A percentile compares a stretch with the other conserved stretches of the same genome.
phyloP scores from a whole-genome alignment of 35 echinoderm and acorn worm genomes.

The Ophioderma brevispina region DNA sequence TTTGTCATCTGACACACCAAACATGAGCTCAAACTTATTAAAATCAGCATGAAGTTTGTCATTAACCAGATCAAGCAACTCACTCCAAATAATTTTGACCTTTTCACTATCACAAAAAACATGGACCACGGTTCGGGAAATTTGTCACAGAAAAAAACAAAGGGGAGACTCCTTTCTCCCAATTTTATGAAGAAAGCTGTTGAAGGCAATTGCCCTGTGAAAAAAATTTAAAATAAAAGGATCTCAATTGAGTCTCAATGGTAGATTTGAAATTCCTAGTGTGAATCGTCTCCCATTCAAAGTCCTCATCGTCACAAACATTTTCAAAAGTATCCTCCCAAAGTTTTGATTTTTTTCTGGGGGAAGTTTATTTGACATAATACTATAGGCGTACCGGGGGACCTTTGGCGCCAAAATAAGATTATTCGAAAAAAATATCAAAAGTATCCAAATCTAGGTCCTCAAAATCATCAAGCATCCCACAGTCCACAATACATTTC shows the following conservation, averaged over 20 bases:
- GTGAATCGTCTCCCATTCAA: background rate
- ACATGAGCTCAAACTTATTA: too few relatives aligned
- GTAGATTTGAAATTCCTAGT: background rate
- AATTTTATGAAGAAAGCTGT: background rate
- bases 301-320: too few relatives aligned
- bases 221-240: background rate
- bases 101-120: background rate
- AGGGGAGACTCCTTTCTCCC: background rate
- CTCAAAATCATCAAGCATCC: background rate
- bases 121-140: background rate
- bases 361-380: too few relatives aligned
- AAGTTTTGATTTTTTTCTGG: too few relatives aligned
- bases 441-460: background rate
- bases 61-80: background rate
- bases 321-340: too few relatives aligned
- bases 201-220: background rate
- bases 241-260: background rate
- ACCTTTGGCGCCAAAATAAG: background rate
- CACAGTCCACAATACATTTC: background rate
- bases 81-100: background rate
- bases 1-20: too few relatives aligned
- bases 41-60: background rate
- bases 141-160: background rate
- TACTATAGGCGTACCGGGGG: background rate
- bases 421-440: background rate